A percentile compares a stretch with the other conserved stretches of the same genome.
These are phyloP conservation scores for Tachystola acroxantha DNA, from an alignment of 2,888 invertebrate species.

Conservation along the genomic window DNA sequence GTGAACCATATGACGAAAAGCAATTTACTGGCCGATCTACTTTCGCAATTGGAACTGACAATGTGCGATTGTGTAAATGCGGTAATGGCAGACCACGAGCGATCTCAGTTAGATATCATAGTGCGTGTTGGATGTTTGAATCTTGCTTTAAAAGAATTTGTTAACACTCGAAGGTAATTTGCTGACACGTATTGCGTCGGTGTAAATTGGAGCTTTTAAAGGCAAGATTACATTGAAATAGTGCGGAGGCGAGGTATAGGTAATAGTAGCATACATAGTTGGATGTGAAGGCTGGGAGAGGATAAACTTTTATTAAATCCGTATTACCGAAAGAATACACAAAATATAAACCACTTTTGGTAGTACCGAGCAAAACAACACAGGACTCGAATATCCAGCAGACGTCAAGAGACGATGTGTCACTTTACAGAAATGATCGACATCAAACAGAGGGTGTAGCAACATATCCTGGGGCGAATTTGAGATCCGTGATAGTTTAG, in stretches of 20 bases:
- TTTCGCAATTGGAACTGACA: constrained; percentile 63
- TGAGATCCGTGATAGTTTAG: no score
- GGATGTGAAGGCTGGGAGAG: no score
- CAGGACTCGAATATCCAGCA: no score
- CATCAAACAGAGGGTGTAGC: no score
- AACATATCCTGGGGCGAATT: no score
- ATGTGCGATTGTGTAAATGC: constrained; percentile 63
- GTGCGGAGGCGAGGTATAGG: not conserved
- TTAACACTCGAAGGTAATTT: constrained; percentile 27
- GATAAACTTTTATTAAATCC: no score
- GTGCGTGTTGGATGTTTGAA: constrained; percentile 13
- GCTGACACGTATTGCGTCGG: constrained; percentile 28
- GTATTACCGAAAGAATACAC: no score
- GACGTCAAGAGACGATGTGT: no score
- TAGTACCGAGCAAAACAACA: no score
- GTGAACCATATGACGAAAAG: constrained; percentile 62
- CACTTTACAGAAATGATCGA: no score
- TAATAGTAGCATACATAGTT: no score
- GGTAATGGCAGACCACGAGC: constrained; percentile 49
- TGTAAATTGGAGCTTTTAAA: constrained; percentile 25
- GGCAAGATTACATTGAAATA: not conserved
- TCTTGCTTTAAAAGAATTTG: constrained; percentile 22
- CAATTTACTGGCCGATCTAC: constrained; percentile 61
- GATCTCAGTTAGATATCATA: constrained; percentile 32
- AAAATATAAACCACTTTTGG: no score